These are phyloP conservation scores for Trididemnum clinides DNA, from an alignment of 23 tunicate species.

Conservation along the genomic window DNA sequence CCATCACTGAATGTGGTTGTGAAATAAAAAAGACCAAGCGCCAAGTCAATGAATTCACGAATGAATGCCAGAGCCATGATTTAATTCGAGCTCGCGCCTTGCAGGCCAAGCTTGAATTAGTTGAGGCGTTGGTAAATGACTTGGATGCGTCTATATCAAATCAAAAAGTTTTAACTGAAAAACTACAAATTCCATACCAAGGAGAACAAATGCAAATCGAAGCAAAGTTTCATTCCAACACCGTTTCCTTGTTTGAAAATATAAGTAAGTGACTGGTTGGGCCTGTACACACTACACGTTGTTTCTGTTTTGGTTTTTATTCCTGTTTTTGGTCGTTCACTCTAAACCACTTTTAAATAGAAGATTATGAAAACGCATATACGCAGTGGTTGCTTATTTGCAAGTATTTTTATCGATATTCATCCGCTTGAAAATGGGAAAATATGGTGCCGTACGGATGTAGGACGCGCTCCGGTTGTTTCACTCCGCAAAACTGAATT, in stretches of 20 bases:
- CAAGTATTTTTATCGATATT: no score
- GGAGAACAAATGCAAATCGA: constrained; percentile 25
- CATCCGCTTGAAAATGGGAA: no score
- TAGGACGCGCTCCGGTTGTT: no score
- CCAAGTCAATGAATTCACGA: background rate
- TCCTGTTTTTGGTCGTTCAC: no score
- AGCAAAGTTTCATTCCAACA: constrained; percentile 32
- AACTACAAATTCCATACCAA: constrained; percentile 22
- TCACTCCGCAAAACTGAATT: no score
- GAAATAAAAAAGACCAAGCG: background rate
- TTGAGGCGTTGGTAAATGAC: constrained; percentile 7
- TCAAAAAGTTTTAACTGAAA: background rate
- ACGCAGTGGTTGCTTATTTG: background rate
- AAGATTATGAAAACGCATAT: no score
- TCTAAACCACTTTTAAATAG: no score
- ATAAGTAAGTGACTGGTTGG: no score
- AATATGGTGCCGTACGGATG: no score
- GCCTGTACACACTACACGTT: no score
- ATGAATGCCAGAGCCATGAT: background rate
- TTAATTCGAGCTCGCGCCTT: constrained; percentile 2
- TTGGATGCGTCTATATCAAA: constrained; percentile 23
- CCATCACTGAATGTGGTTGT: background rate
- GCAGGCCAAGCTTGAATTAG: constrained; percentile 8
- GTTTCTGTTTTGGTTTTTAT: no score
- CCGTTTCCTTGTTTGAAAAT: constrained; percentile 22